Conservation (phyloP, 2,113 vertebrate genomes). For the Xenotilapia leptura region DNA sequence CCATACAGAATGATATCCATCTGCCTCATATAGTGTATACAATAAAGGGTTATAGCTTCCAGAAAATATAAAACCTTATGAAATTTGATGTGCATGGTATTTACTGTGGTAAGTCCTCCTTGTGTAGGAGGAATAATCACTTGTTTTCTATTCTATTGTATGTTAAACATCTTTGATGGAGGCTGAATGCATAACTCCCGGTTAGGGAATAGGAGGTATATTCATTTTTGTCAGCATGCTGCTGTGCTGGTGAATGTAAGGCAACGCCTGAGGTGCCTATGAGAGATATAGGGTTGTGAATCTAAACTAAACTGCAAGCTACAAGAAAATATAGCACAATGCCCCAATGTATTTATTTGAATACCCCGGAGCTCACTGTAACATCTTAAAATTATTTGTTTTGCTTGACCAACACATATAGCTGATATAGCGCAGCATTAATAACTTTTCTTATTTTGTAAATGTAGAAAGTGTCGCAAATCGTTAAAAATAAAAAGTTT, state of each 20-base stretch:
- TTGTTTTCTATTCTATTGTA: slow-evolving; percentile 8
- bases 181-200: neutral
- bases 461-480: neutral
- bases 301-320: neutral
- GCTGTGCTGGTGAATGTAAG: neutral
- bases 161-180: slow-evolving; percentile 6
- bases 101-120: neutral
- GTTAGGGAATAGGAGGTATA: neutral
- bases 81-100: slow-evolving; percentile 22
- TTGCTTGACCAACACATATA: neutral
- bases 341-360: neutral
- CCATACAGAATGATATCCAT: slow-evolving; percentile 17
- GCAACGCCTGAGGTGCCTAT: neutral
- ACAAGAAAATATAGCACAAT: neutral
- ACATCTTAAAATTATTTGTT: neutral
- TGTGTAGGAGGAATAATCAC: slow-evolving; percentile 28
- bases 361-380: neutral
- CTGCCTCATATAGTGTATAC: neutral
- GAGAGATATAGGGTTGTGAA: neutral
- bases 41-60: neutral
- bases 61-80: slow-evolving; percentile 1
- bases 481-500: neutral
- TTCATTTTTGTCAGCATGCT: slow-evolving; percentile 7
- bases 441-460: neutral
- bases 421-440: neutral